Conservation (phyloP, 1,140 invertebrate genomes). For the Holotrichia oblita region DNA sequence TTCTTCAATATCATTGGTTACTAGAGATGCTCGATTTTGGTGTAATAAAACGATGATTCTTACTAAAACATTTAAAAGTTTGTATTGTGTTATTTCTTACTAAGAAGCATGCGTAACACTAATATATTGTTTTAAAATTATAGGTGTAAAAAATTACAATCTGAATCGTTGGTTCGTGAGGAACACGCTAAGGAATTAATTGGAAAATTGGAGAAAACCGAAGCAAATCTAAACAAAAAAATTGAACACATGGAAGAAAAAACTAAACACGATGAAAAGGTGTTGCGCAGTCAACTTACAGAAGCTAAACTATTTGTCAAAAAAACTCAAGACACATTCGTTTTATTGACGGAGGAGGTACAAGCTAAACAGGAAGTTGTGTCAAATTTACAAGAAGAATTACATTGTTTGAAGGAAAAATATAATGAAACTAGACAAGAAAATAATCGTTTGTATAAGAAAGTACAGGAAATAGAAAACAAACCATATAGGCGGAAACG, state of each 20-base stretch:
- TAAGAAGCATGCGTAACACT: background rate
- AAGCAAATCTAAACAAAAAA: slow-evolving; percentile 73
- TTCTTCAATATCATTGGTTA: no score
- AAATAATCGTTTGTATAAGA: slow-evolving; percentile 76
- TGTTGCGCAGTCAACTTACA: slow-evolving; percentile 58
- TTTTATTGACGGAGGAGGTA: slow-evolving; percentile 70
- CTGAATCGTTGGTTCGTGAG: slow-evolving; percentile 70
- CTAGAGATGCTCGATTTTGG: no score
- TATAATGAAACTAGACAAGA: slow-evolving; percentile 76
- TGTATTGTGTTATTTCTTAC: background rate
- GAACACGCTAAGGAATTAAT: slow-evolving; percentile 76
- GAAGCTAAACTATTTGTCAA: slow-evolving; percentile 62
- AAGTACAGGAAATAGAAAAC: slow-evolving; percentile 75
- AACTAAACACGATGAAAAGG: slow-evolving; percentile 70
- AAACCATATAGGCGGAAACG: slow-evolving; percentile 67
- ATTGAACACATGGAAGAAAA: slow-evolving; percentile 78
- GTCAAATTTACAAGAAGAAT: slow-evolving; percentile 67
- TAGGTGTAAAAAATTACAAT: slow-evolving; percentile 73
- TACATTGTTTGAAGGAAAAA: slow-evolving; percentile 65
- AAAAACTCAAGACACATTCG: slow-evolving; percentile 67
- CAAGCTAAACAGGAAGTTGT: slow-evolving; percentile 69
- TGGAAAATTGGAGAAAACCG: slow-evolving; percentile 73
- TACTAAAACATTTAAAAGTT: no score
- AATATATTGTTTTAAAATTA: slow-evolving; percentile 39
- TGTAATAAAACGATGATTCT: no score